Conservation (phyloP, 2,888 invertebrate genomes). For the Latrodectus elegans region DNA sequence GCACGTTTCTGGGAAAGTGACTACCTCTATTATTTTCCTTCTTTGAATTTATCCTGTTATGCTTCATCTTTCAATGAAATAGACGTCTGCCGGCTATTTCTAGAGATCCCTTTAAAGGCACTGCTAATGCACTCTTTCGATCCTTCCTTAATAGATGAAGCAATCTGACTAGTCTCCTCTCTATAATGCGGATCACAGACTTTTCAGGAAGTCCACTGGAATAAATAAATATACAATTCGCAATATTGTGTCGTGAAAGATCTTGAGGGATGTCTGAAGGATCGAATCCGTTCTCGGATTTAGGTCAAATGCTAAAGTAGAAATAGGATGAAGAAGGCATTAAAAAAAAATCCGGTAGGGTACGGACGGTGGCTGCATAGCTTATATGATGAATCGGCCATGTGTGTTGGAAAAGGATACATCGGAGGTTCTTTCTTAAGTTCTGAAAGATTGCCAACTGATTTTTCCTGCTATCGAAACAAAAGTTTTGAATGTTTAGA, state of each 20-base stretch:
- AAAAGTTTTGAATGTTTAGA: slow-evolving; percentile 16
- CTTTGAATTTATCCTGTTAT: no score
- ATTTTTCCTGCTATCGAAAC: slow-evolving; percentile 39
- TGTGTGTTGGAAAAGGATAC: slow-evolving; percentile 14
- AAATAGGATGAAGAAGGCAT: background rate
- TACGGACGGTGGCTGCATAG: slow-evolving; percentile 51
- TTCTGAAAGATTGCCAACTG: slow-evolving; percentile 61
- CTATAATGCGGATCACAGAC: slow-evolving; percentile 16
- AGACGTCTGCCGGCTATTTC: no score
- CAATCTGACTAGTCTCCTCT: slow-evolving; percentile 35
- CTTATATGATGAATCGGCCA: slow-evolving; percentile 60
- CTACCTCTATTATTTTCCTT: no score
- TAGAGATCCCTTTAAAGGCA: background rate
- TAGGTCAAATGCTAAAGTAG: slow-evolving; percentile 17
- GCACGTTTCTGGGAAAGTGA: no score
- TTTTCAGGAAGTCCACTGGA: background rate
- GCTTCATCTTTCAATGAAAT: no score
- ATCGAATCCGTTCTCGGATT: background rate
- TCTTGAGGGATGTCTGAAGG: background rate
- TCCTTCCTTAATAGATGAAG: background rate
- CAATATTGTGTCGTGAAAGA: background rate
- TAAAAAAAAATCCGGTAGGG: slow-evolving; percentile 20
- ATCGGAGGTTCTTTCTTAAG: background rate
- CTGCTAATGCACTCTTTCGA: background rate
- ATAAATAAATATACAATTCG: slow-evolving; percentile 50